Evolutionary conservation across 2,797 vertebrate genomes (phyloP), one percentile per base, ranked within the genome.

Genomic region (Podarcis siculus): DNA sequence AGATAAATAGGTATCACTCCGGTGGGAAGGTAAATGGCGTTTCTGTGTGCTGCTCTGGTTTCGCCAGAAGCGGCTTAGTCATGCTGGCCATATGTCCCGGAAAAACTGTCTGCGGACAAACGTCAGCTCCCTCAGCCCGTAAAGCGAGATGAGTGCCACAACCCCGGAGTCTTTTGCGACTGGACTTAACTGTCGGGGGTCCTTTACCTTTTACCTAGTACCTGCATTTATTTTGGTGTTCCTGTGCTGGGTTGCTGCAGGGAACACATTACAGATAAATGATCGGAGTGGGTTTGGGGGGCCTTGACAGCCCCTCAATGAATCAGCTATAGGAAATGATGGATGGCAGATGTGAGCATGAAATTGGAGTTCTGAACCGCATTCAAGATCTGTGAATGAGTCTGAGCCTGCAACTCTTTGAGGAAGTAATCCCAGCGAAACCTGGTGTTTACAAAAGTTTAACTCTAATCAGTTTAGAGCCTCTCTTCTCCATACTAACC

Each of bases 371-470:
- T 69, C 69, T 42, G 80, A 66, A 45, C 21, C 35, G n/a, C 37
- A 8, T 21, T 64, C 35, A 87, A 91, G 90, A 87, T 4, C 81
- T 12, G 75, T 35, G 45, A 83, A 15, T 2, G 86, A 85, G 32
- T 86, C 42, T 81, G 8, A 5, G 0, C 77, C 89, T 92, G 10
- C 69, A 88, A 64, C 55, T 45, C 23, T 32, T 73, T 58, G 76
- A 86, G 66, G 25, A 85, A 37, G 19, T 30, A 0, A 0, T 75
- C 37, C 3, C 86, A 15, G 17, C 8, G 10, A 85, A 82, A 45
- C 35, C 69, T 45, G 71, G 55, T 73, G 39, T 55, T 55, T 55
- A 61, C 78, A 58, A 37, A 76, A 81, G 32, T 39, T 78, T 69
- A 37, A 69, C 32, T 71, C 76, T 49, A 86, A 77, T 32, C 55